Evolutionary conservation across 2,888 invertebrate species (phyloP), one percentile per base, ranked within the genome.

Genomic region (Anarsia innoxiella): DNA sequence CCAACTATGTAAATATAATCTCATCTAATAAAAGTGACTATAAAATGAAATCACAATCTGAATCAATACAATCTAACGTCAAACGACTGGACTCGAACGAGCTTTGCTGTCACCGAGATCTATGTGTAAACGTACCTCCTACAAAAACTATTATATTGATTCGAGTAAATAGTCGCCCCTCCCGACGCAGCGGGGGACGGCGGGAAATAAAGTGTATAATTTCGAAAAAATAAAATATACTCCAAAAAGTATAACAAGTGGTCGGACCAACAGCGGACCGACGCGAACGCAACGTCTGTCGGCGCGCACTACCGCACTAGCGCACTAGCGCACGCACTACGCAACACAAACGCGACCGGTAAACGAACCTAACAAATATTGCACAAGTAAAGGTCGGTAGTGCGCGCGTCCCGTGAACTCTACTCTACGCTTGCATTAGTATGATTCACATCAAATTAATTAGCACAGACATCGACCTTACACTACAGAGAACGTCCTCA

Each of bases 371-470:
- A n/a, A n/a, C n/a, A n/a, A n/a, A n/a, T n/a, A n/a, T n/a, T n/a
- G n/a, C n/a, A 19, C 19, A 19, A 19, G 4, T 5, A 19, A 6
- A 19, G 19, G 19, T 19, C 19, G 19, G 19, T 6, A 5, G 4
- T 6, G 6, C 19, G 6, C 19, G 19, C 19, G 19, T 3, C 19
- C 4, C 4, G 19, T n/a, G n/a, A n/a, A n/a, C n/a, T n/a, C n/a
- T n/a, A n/a, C n/a, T n/a, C n/a, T n/a, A n/a, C n/a, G n/a, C n/a
- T n/a, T n/a, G n/a, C 52, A 61, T 67, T 68, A 69, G 65, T 67
- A 25, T 50, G 53, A 56, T 55, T 48, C 64, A 70, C 73, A 67
- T 66, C 61, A 56, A 67, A 69, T 66, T 51, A 59, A 59, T 54
- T 51, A 49, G 51, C 63, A 65, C 63, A 55, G 56, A 65, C 61